Evolutionary conservation across 64 coral and sea anemone genomes (phyloP).

Genomic region (Acropora tenuis): DNA sequence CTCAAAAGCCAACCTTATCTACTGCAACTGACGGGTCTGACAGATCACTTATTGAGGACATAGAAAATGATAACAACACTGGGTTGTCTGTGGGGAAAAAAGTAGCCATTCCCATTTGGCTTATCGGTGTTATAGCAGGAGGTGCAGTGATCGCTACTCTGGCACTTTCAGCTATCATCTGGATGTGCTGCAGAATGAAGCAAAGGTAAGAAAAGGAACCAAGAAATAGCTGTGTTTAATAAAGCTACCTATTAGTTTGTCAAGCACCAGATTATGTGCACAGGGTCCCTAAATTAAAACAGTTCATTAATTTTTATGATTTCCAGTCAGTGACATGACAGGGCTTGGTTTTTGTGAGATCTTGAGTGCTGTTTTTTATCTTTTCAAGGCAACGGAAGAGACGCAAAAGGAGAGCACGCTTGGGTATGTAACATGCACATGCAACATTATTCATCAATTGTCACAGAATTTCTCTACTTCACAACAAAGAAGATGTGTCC

Average conservation of each 20-base stretch:
- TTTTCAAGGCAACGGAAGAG: not conserved
- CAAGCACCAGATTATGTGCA: too few relatives aligned
- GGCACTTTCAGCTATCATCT: not conserved
- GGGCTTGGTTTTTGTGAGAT: too few relatives aligned
- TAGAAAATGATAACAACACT: not conserved
- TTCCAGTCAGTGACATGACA: too few relatives aligned
- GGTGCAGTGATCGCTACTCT: slow-evolving; percentile 33
- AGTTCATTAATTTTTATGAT: too few relatives aligned
- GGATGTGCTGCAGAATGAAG: slow-evolving; percentile 36
- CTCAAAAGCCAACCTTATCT: not conserved
- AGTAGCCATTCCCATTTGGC: slow-evolving; percentile 21
- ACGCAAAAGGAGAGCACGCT: not conserved
- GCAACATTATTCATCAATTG: too few relatives aligned
- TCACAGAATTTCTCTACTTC: too few relatives aligned
- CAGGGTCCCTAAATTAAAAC: too few relatives aligned
- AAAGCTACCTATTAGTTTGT: too few relatives aligned
- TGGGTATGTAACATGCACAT: not conserved
- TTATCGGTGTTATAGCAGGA: slow-evolving; percentile 27
- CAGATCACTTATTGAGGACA: not conserved
- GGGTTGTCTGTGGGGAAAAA: not conserved
- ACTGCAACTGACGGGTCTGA: not conserved
- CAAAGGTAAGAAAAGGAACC: not conserved
- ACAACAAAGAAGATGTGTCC: too few relatives aligned
- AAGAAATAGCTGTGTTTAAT: too few relatives aligned
- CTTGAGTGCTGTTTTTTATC: not conserved